phyloP scores from a whole-genome alignment of 2,113 vertebrate genomes.

The Fulmarus glacialis region DNA sequence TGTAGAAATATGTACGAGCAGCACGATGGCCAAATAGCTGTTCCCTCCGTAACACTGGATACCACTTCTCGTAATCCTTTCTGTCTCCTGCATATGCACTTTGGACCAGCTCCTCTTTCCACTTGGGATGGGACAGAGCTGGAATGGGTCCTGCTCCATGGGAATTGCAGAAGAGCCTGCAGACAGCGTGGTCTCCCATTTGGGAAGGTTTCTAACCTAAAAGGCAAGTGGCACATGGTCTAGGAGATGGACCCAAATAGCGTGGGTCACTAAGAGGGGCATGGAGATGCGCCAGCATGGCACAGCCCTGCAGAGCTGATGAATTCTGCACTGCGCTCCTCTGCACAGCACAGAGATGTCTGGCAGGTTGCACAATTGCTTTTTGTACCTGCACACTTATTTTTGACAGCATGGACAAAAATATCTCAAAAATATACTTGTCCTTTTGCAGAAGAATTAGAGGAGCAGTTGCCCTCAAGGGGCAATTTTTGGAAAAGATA shows the following conservation, averaged over 20 bases:
- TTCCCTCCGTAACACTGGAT: not conserved
- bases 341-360: not conserved
- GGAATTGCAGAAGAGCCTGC: not conserved
- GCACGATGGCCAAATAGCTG: not conserved
- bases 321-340: not conserved
- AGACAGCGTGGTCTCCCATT: rapidly evolving
- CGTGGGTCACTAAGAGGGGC: not conserved
- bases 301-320: not conserved
- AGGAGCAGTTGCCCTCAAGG: not conserved
- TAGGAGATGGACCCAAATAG: not conserved
- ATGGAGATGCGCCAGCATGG: rapidly evolving
- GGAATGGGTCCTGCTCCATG: not conserved
- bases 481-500: not conserved
- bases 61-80: not conserved
- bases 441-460: not conserved
- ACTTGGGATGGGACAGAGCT: not conserved
- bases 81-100: not conserved
- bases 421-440: not conserved
- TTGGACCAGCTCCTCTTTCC: not conserved
- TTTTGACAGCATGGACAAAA: not conserved
- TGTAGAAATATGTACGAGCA: not conserved
- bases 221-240: not conserved
- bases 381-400: not conserved
- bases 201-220: not conserved
- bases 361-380: not conserved